phyloP scores from a whole-genome alignment of 1,140 invertebrate species.

The Cyclargus thomasi region DNA sequence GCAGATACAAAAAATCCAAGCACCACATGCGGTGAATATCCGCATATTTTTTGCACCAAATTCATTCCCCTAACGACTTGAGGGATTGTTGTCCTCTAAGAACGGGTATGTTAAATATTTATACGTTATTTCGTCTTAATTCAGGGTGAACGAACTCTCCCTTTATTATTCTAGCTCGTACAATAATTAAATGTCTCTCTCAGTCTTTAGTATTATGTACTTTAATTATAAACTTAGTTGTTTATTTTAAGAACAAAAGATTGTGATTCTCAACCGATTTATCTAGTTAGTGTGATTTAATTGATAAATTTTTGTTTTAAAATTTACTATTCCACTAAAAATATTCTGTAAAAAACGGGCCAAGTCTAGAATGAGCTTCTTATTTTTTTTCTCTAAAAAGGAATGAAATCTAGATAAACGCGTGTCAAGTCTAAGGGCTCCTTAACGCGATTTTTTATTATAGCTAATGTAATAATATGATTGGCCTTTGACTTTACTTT shows the following conservation, averaged over 20 bases:
- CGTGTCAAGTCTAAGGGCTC: no score
- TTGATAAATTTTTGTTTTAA: no score
- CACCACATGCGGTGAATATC: neutral
- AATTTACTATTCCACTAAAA: no score
- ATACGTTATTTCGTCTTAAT: neutral
- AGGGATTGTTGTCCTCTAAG: neutral
- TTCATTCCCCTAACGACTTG: neutral
- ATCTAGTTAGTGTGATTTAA: no score
- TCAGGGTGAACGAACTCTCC: neutral
- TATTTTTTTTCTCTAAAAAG: no score
- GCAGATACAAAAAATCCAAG: no score
- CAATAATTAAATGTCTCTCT: neutral
- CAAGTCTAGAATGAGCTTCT: no score
- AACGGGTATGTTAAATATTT: neutral
- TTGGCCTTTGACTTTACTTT: no score
- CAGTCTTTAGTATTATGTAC: neutral
- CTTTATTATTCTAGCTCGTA: neutral
- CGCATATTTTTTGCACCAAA: neutral
- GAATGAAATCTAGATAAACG: no score
- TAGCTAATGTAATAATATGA: no score
- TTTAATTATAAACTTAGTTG: neutral
- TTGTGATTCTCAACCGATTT: neutral
- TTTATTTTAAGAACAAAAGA: neutral
- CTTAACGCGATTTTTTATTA: no score
- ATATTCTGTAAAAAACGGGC: no score